phyloP scores from a whole-genome alignment of 2,888 invertebrate species.

The Camptogramma bilineatum region DNA sequence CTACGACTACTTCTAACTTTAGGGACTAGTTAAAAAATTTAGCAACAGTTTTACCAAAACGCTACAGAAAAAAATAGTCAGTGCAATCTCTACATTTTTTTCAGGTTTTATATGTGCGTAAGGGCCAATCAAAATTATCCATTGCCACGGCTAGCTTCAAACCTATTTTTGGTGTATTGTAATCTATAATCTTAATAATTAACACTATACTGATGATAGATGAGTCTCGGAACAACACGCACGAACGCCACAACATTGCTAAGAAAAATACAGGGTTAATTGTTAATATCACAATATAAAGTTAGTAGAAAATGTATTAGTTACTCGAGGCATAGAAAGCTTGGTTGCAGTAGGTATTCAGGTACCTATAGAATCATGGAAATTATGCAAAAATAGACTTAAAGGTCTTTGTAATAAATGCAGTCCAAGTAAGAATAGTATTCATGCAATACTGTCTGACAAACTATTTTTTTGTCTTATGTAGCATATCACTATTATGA shows the following conservation, averaged over 20 bases:
- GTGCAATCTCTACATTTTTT: not conserved
- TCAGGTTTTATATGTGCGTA: not conserved
- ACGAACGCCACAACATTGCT: conserved; percentile 83
- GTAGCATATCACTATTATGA: no score
- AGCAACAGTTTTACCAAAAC: no score
- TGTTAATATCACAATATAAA: conserved; percentile 19
- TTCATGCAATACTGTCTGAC: conserved; percentile 29
- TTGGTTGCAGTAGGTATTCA: not conserved
- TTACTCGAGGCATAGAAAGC: conserved; percentile 27
- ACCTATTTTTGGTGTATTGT: not conserved
- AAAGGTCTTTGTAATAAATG: not conserved
- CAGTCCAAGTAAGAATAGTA: conserved; percentile 5
- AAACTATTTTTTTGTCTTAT: not conserved
- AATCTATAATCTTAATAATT: not conserved
- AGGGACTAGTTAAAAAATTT: no score
- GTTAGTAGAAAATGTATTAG: conserved; percentile 25
- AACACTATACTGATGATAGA: conserved; percentile 35
- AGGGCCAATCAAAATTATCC: not conserved
- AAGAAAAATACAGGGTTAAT: conserved; percentile 50
- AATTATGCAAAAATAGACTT: not conserved
- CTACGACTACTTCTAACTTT: no score
- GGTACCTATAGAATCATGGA: not conserved
- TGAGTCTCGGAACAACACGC: conserved; percentile 67
- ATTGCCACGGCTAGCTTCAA: conserved; percentile 1
- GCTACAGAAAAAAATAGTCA: no score